Percentiles rank a stretch among this genome's conserved stretches.
Conservation (phyloP, 1,140 invertebrate genomes). For the Phthorimaea operculella region DNA sequence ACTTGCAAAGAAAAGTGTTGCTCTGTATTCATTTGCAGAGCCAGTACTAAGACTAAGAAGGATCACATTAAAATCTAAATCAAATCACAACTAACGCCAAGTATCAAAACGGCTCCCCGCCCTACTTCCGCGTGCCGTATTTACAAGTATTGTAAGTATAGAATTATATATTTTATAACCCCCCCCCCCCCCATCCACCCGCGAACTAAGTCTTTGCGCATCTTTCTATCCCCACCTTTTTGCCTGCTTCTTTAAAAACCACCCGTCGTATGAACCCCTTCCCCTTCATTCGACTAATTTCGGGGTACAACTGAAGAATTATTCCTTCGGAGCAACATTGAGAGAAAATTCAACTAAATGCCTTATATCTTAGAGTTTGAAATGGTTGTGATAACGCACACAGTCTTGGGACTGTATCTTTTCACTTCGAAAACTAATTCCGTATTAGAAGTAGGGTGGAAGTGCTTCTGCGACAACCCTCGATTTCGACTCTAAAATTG, state of each 20-base stretch:
- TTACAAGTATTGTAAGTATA: conserved; percentile 69
- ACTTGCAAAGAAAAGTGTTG: too few species aligned
- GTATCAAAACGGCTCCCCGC: conserved; percentile 29
- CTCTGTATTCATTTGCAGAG: too few species aligned
- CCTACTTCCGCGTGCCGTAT: conserved; percentile 64
- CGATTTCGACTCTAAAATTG: conserved; percentile 19
- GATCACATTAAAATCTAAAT: too few species aligned
- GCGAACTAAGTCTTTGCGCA: conserved; percentile 67
- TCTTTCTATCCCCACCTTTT: conserved; percentile 67
- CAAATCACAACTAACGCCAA: conserved; percentile 7
- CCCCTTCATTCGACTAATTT: conserved; percentile 67
- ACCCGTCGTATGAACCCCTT: conserved; percentile 64
- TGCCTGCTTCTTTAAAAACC: conserved; percentile 66
- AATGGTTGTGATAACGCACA: conserved; percentile 20
- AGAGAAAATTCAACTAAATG: conserved; percentile 30
- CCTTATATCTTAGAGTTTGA: neutral
- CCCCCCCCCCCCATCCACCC: conserved; percentile 33
- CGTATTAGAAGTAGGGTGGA: conserved; percentile 63
- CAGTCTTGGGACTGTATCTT: conserved; percentile 66
- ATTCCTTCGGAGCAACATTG: conserved; percentile 43
- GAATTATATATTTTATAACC: conserved; percentile 69
- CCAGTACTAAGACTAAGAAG: too few species aligned
- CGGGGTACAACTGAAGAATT: conserved; percentile 66
- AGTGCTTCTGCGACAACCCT: conserved; percentile 25
- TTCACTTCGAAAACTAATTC: conserved; percentile 68